Percentiles rank a stretch among this genome's conserved stretches.
phyloP scores from a whole-genome alignment of 2,888 invertebrate genomes.

The Parochlus steinenii region DNA sequence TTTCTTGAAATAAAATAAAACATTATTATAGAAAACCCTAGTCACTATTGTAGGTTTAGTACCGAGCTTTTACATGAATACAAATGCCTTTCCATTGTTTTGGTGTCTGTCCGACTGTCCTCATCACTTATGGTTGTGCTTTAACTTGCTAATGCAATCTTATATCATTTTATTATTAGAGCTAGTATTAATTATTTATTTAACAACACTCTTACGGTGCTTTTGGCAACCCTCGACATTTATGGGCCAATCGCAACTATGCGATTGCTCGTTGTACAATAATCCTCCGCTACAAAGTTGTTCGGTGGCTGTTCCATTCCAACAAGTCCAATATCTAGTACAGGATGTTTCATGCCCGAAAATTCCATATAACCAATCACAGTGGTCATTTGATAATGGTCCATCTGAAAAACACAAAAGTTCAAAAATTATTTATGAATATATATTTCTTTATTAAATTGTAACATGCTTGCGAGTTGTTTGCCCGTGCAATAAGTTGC shows the following conservation, averaged over 20 bases:
- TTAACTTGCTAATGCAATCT: too few relatives aligned
- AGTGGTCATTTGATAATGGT: constrained; percentile 70
- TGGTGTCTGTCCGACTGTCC: too few relatives aligned
- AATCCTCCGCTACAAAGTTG: constrained; percentile 84
- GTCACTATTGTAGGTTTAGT: too few relatives aligned
- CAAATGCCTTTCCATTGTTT: too few relatives aligned
- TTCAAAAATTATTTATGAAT: background rate
- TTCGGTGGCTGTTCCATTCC: constrained; percentile 86
- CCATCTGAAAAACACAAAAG: constrained; percentile 39
- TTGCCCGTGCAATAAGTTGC: constrained; percentile 74
- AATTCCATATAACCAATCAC: constrained; percentile 85
- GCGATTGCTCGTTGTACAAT: constrained; percentile 76
- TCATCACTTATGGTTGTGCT: too few relatives aligned
- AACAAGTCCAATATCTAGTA: constrained; percentile 87
- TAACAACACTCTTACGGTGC: constrained; percentile 87
- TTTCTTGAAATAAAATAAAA: too few relatives aligned
- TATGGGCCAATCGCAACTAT: constrained; percentile 88
- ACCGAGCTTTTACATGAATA: too few relatives aligned
- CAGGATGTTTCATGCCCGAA: constrained; percentile 89
- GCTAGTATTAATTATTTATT: too few relatives aligned
- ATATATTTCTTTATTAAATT: background rate
- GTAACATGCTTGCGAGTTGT: constrained; percentile 50
- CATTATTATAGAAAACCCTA: too few relatives aligned
- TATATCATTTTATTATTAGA: constrained; percentile 2
- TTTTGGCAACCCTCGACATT: constrained; percentile 87